Base-by-base conservation (phyloP, 2,113 vertebrate genomes). In the Nibea coibor region DNA sequence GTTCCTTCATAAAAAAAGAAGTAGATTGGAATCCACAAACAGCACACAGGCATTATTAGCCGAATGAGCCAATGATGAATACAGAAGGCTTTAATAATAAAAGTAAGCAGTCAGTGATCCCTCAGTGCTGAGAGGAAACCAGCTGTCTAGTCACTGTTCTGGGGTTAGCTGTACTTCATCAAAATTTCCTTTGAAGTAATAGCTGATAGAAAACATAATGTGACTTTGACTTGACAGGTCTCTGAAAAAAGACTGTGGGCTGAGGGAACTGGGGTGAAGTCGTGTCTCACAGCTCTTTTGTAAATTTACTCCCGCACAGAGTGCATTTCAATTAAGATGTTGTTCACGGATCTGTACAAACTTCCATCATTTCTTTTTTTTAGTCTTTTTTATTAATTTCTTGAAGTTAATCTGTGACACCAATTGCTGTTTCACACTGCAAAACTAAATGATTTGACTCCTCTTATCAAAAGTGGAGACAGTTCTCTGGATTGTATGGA, bases 121-220 rank as follows among this genome's bases (percentile, higher is more conserved):
- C 57, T 62, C 51, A 50, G 35, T 65, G 83, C 85, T 83, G 22
- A 48, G 64, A 81, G 78, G 85, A 65, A 83, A 83, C 45, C 65
- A 62, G 87, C 68, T 83, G 54, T 58, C 66, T 78, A 57, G 85
- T 73, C 69, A 19, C 87, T 73, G 73, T 82, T 84, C 82, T 82
- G 76, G 61, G 67, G 70, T 84, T 75, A 83, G 80, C 53, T 15
- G 43, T 64, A 87, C 81, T 88, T 83, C 81, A 89, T 93, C 91
- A 92, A 88, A 92, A 78, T 85, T 88, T 39, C 70, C 79, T 93
- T 91, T 92, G 89, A 92, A 92, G 84, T 83, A 83, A 81, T 43
- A 76, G 62, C 85, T 91, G 92, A 94, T 88, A 89, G 85, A 87
- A 87, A 87, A 88, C 80, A 83, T 84, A 87, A 88, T 84, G 81